Evolutionary conservation across 2,888 invertebrate genomes (phyloP).

Genomic region (Teleogryllus oceanicus): DNA sequence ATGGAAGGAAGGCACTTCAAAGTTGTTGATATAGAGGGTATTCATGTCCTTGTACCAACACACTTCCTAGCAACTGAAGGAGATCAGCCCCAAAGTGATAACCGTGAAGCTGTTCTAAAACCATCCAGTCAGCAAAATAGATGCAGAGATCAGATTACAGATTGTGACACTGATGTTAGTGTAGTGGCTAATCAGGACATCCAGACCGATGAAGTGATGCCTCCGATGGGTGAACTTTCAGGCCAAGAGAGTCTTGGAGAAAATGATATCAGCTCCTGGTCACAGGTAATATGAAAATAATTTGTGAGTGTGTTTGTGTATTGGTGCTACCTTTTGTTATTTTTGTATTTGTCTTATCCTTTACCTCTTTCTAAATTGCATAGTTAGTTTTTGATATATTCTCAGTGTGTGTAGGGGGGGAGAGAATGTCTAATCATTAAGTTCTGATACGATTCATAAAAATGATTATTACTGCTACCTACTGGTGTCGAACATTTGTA

Average conservation of each 20-base stretch:
- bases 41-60: slow-evolving; percentile 48
- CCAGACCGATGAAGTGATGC: slow-evolving; percentile 82
- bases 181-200: slow-evolving; percentile 60
- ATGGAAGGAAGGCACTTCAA: slow-evolving; percentile 41
- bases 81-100: background rate
- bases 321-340: background rate
- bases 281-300: slow-evolving; percentile 49
- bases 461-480: no score
- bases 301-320: no score
- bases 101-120: background rate
- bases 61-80: slow-evolving; percentile 26
- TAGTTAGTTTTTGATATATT: no score
- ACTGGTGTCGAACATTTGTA: no score
- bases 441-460: no score
- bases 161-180: slow-evolving; percentile 18
- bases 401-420: no score
- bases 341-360: background rate
- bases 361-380: no score
- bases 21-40: slow-evolving; percentile 54
- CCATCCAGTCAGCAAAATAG: background rate
- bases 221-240: slow-evolving; percentile 79
- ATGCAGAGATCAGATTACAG: background rate
- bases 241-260: slow-evolving; percentile 83
- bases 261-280: slow-evolving; percentile 72
- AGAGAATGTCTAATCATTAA: no score